Conservation (phyloP, 2,888 invertebrate species). For the Tipula helvola region DNA sequence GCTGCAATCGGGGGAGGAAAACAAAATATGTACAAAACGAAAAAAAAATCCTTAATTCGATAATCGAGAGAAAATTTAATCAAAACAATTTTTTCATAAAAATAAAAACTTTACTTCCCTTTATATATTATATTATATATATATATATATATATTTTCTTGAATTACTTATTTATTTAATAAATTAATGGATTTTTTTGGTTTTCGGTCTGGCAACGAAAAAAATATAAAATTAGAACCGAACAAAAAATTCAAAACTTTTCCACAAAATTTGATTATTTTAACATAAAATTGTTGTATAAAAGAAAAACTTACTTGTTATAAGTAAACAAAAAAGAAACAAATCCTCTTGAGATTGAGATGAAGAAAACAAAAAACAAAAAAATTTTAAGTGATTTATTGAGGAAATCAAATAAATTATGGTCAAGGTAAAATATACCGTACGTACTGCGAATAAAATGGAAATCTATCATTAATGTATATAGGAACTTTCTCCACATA, state of each 20-base stretch:
- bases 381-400: neutral
- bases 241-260: neutral
- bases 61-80: slow-evolving; percentile 4
- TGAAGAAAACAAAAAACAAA: neutral
- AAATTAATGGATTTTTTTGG: neutral
- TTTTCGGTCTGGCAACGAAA: neutral
- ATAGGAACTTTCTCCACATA: neutral
- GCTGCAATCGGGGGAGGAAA: neutral
- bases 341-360: slow-evolving; percentile 4
- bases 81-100: neutral
- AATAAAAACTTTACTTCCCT: neutral
- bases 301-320: neutral
- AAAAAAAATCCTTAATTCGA: neutral
- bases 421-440: neutral
- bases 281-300: neutral
- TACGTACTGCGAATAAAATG: neutral
- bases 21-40: too few species aligned
- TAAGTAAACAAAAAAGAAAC: neutral
- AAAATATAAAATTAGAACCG: neutral
- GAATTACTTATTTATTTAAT: slow-evolving; percentile 4
- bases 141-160: neutral
- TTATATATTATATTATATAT: neutral
- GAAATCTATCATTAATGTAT: neutral
- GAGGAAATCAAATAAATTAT: slow-evolving; percentile 4
- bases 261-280: neutral